A percentile compares a stretch with the other conserved stretches of the same genome.
Conservation (phyloP, 2,888 invertebrate genomes). For the Allolobophora icterica region DNA sequence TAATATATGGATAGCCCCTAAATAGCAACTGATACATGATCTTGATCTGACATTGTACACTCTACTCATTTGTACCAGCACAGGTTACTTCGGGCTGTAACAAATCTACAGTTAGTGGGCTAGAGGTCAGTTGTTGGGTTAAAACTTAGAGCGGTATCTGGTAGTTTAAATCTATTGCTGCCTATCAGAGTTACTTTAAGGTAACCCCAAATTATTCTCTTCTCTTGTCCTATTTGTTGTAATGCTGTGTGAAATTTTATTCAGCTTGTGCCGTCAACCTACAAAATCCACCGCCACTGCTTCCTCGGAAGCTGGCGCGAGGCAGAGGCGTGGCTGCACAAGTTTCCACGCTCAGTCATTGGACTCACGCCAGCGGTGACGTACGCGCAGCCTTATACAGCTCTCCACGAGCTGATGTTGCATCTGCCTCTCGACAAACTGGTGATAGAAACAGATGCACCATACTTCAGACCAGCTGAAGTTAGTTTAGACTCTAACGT, state of each 20-base stretch:
- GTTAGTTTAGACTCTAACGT: no score
- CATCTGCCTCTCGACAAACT: conserved; percentile 65
- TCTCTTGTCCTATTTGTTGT: background rate
- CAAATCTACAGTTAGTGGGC: no score
- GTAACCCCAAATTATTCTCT: background rate
- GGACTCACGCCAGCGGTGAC: conserved; percentile 66
- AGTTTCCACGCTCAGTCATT: conserved; percentile 61
- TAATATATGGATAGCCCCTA: no score
- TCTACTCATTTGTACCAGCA: no score
- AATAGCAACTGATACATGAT: no score
- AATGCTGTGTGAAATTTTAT: background rate
- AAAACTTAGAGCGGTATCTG: no score
- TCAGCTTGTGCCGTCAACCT: conserved; percentile 42
- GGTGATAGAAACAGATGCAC: conserved; percentile 68
- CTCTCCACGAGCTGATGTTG: conserved; percentile 59
- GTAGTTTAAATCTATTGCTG: no score
- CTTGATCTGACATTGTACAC: no score
- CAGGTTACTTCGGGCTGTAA: no score
- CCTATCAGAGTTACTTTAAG: no score
- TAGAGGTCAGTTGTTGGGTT: no score
- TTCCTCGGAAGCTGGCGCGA: conserved; percentile 64
- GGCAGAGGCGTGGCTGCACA: conserved; percentile 63
- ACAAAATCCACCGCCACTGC: conserved; percentile 67
- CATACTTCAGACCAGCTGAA: conserved; percentile 65
- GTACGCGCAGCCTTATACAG: conserved; percentile 48